These are phyloP conservation scores for Pristionchus japonicus DNA, from an alignment of 2,888 invertebrate genomes.

Conservation along the genomic window DNA sequence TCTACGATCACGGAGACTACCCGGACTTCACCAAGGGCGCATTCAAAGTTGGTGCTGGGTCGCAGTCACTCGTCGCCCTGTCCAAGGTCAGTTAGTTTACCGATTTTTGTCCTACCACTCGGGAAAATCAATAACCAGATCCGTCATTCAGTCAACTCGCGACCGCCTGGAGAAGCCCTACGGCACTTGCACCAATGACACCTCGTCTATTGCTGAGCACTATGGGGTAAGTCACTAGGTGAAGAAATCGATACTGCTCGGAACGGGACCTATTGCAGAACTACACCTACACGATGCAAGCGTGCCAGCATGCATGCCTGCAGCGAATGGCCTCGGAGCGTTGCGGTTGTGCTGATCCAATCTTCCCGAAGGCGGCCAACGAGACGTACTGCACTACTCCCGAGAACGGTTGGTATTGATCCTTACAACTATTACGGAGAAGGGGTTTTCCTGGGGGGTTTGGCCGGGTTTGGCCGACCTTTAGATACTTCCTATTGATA, in stretches of 20 bases:
- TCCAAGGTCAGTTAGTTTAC: not conserved
- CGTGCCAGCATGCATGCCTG: not conserved
- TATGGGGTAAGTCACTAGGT: not conserved
- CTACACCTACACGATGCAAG: not conserved
- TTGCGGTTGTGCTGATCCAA: slow-evolving; percentile 6
- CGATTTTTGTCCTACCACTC: not conserved
- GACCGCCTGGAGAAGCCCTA: not conserved
- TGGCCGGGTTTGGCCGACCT: no score
- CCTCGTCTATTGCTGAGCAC: not conserved
- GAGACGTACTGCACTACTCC: not conserved
- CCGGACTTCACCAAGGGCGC: not conserved
- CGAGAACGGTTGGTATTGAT: not conserved
- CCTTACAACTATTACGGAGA: no score
- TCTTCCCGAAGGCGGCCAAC: not conserved
- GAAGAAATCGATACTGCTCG: no score
- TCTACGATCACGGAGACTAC: not conserved
- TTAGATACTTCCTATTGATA: no score
- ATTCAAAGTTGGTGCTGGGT: not conserved
- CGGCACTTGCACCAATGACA: not conserved
- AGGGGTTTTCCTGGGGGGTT: no score
- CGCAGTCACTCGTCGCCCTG: not conserved
- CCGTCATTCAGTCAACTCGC: not conserved
- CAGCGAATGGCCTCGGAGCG: not conserved
- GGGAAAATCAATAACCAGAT: no score
- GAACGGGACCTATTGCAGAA: not conserved